Base-by-base conservation (phyloP, 2,888 invertebrate species). In the Ephialtes manifestator region DNA sequence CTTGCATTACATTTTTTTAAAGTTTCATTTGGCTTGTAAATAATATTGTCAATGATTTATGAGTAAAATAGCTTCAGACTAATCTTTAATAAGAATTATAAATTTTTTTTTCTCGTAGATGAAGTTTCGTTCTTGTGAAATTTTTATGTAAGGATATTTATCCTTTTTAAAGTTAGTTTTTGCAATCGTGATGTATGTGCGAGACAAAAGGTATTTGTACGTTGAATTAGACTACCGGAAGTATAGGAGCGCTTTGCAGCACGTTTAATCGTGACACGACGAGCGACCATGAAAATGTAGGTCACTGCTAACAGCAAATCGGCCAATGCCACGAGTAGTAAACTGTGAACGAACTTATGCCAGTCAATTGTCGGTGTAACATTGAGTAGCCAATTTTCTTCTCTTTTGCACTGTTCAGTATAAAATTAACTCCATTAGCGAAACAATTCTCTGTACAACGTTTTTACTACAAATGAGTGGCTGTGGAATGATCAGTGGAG, bases 261-360 rank as follows among this genome's bases (percentile, higher is more conserved):
- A 81, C 81, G 81, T 74, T 77, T 68, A 77, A 74, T 84, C 84
- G 84, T 74, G 84, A 84, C 80, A 65, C 65, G 24, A 46, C 65
- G 28, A 51, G 71, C 78, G 84, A 78, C 81, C 78, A 55, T 79
- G 84, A 79, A 39, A 81, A 85, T 81, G 55, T 81, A 20, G 81
- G 84, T 81, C 81, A 81, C 71, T 77, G 77, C 79, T 55, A 58
- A 75, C 85, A 31, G 79, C 78, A 65, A 82, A 79, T 75, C 79
- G 75, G 78, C 79, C 82, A 85, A 85, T 82, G 85, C 72, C 75
- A 79, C 78, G 75, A 79, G 68, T 46, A 79, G 68, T 46, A 63
- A 81, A 81, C 51, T 60, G 58, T 63, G 60, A 53, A 39, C 46
- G 68, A 74, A 76, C 43, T 35, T 28, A 8, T 5, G 48, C 24